Percentiles rank a stretch among this genome's conserved stretches.
Conservation (phyloP, 2,888 invertebrate genomes). For the Agonopterix alstromeriana region DNA sequence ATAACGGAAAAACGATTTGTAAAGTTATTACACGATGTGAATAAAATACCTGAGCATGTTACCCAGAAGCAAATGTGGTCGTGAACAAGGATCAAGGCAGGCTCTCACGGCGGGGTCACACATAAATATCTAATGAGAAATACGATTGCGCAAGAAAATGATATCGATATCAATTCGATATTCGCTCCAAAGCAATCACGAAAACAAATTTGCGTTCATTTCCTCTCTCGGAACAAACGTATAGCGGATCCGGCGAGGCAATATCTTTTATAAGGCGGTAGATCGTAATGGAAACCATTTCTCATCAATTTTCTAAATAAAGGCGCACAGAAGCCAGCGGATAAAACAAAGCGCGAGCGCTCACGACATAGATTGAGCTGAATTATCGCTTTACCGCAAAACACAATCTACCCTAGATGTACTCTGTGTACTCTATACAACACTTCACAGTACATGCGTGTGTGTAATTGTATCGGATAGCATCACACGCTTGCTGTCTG, state of each 20-base stretch:
- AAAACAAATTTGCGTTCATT: slow-evolving; percentile 75
- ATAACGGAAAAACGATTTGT: too few species aligned
- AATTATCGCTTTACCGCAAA: slow-evolving; percentile 77
- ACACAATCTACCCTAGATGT: slow-evolving; percentile 56
- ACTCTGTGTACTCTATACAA: background rate
- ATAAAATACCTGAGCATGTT: too few species aligned
- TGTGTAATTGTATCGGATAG: slow-evolving; percentile 11
- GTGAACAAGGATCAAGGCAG: slow-evolving; percentile 33
- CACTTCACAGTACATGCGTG: slow-evolving; percentile 3
- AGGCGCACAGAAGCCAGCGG: slow-evolving; percentile 74
- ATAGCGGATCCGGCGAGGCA: slow-evolving; percentile 48
- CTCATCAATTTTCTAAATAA: slow-evolving; percentile 78
- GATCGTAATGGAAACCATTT: slow-evolving; percentile 74
- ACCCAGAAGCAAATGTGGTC: slow-evolving; percentile 22
- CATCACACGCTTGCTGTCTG: slow-evolving; percentile 13
- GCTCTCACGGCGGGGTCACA: slow-evolving; percentile 64
- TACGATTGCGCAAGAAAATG: slow-evolving; percentile 63
- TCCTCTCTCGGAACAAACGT: slow-evolving; percentile 61
- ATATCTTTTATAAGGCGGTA: slow-evolving; percentile 69
- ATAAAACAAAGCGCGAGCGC: slow-evolving; percentile 72
- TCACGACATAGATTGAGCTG: slow-evolving; percentile 76
- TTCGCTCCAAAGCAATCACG: slow-evolving; percentile 66
- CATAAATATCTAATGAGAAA: slow-evolving; percentile 61
- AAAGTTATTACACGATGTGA: background rate
- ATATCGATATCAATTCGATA: slow-evolving; percentile 70